Evolutionary conservation across 2,797 vertebrate species (phyloP).

Genomic region (Thunnus albacares): DNA sequence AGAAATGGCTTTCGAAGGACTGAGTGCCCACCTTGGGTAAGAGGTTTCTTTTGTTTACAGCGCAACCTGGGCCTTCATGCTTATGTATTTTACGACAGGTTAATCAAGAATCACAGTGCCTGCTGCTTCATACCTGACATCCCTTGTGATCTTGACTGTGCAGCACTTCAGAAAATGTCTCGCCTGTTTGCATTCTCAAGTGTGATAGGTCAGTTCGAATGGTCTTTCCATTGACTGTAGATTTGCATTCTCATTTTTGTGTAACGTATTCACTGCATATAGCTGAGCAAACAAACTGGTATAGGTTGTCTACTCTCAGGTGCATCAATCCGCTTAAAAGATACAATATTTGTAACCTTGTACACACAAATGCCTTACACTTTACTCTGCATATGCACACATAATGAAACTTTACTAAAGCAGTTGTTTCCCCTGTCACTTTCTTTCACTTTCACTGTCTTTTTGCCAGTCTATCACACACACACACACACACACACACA

Average conservation of each 20-base stretch:
- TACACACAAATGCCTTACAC: conserved; percentile 3
- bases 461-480: neutral
- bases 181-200: conserved; percentile 61
- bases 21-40: conserved; percentile 71
- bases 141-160: conserved; percentile 50
- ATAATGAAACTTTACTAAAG: conserved; percentile 23
- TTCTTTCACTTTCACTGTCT: neutral
- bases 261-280: conserved; percentile 53
- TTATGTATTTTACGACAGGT: conserved; percentile 73
- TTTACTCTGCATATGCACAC: conserved; percentile 3
- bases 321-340: conserved; percentile 41
- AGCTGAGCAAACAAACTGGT: conserved; percentile 63
- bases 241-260: conserved; percentile 64
- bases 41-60: conserved; percentile 70
- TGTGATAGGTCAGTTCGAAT: conserved; percentile 61
- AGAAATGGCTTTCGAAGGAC: conserved; percentile 83
- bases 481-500: neutral
- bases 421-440: conserved; percentile 9
- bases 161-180: conserved; percentile 57
- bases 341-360: conserved; percentile 18
- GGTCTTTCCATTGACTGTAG: conserved; percentile 48
- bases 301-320: conserved; percentile 34
- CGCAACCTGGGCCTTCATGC: conserved; percentile 59
- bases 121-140: conserved; percentile 48
- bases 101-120: conserved; percentile 72